These are phyloP conservation scores for Schizaphis graminum DNA, from an alignment of 2,888 invertebrate species.

Conservation along the genomic window DNA sequence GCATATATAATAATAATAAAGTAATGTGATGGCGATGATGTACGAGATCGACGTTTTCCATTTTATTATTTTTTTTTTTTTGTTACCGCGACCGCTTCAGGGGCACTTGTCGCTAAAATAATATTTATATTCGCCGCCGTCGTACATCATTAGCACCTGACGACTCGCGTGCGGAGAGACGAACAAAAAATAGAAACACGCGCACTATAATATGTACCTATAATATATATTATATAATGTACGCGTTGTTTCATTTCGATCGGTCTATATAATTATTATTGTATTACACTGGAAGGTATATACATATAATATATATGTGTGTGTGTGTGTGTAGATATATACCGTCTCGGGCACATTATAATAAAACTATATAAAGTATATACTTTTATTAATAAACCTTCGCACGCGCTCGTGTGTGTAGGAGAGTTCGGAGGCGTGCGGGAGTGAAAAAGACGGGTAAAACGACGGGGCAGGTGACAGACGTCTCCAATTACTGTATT, in stretches of 20 bases:
- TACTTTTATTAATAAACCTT: not conserved
- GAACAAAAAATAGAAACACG: not conserved
- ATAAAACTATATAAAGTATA: not conserved
- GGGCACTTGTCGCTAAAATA: conserved; percentile 30
- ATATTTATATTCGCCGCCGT: not conserved
- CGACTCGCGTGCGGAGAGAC: not conserved
- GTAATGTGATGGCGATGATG: not conserved
- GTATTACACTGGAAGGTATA: not conserved
- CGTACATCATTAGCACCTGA: conserved; percentile 29
- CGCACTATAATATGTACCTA: not conserved
- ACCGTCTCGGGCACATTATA: not conserved
- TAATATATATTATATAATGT: not conserved
- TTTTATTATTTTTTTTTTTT: not conserved
- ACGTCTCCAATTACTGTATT: conserved; percentile 32
- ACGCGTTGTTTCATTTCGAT: conserved; percentile 19
- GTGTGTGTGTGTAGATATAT: not conserved
- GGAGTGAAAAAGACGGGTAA: not conserved
- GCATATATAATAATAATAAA: not conserved
- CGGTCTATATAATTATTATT: conserved; percentile 28
- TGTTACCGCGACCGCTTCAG: not conserved
- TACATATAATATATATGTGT: not conserved
- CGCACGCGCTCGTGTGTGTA: too few relatives aligned
- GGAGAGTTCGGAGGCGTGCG: not conserved
- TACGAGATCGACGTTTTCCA: not conserved
- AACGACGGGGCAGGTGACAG: conserved; percentile 57